phyloP scores from a whole-genome alignment of 2,888 invertebrate genomes.

The Lasioglossum malachurum region DNA sequence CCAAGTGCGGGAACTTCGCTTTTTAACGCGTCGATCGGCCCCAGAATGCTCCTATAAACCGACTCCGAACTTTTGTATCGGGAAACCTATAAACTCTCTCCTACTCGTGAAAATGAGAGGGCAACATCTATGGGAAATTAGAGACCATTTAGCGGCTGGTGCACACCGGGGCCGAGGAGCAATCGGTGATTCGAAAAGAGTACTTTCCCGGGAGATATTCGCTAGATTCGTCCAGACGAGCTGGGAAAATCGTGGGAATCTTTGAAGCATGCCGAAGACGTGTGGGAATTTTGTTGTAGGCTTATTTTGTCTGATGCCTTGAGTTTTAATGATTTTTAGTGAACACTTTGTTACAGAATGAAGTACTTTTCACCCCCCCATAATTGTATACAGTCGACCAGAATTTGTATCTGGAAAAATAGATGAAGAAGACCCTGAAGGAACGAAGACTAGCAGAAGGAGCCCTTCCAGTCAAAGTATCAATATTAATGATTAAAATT shows the following conservation, averaged over 20 bases:
- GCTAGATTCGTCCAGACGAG: neutral
- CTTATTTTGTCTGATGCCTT: neutral
- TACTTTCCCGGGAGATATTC: neutral
- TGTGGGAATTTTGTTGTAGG: neutral
- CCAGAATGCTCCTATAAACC: neutral
- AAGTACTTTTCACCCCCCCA: no score
- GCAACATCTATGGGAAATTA: neutral
- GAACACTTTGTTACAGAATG: no score
- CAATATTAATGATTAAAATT: no score
- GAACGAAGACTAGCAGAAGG: no score
- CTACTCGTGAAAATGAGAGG: neutral
- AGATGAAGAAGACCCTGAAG: no score
- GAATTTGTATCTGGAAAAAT: no score
- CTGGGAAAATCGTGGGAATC: neutral
- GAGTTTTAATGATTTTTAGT: neutral
- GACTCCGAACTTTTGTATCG: neutral
- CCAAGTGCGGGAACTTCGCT: slow-evolving; percentile 1
- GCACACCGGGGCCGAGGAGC: neutral
- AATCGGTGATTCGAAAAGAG: neutral
- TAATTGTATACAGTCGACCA: no score
- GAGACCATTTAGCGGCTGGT: neutral
- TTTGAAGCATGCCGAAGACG: neutral
- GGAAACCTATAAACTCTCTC: neutral
- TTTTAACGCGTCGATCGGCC: neutral
- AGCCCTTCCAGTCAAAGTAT: no score